These are phyloP conservation scores for Volucella inflata DNA, from an alignment of 2,888 invertebrate genomes.

Conservation along the genomic window DNA sequence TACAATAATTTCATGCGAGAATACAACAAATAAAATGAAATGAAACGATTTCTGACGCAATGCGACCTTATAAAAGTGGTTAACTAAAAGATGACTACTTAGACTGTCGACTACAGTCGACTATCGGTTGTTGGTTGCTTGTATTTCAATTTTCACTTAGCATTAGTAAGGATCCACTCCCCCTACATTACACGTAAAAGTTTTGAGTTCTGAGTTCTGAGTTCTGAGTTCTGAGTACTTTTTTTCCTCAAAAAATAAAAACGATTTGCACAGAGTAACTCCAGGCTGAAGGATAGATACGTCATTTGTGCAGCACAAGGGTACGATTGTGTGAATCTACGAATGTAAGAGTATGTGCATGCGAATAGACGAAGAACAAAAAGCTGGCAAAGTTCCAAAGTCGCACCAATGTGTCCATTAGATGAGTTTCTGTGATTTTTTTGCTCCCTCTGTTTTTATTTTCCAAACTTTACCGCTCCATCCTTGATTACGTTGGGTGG, in stretches of 20 bases:
- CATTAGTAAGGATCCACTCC: background rate
- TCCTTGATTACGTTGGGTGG: constrained; percentile 42
- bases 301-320: no score
- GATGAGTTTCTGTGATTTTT: constrained; percentile 40
- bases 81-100: constrained; percentile 50
- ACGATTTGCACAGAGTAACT: constrained; percentile 27
- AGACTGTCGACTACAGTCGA: background rate
- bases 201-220: no score
- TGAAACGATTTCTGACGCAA: constrained; percentile 41
- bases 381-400: constrained; percentile 66
- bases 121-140: background rate
- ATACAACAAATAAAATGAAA: constrained; percentile 26
- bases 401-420: constrained; percentile 66
- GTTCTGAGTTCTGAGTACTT: background rate
- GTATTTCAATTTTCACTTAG: constrained; percentile 24
- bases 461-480: constrained; percentile 47
- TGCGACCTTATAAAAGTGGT: constrained; percentile 58
- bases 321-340: no score
- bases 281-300: background rate
- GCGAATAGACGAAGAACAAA: constrained; percentile 40
- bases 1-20: constrained; percentile 60
- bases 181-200: no score
- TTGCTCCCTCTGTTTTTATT: constrained; percentile 10
- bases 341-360: no score
- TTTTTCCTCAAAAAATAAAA: constrained; percentile 9